Base-by-base conservation (phyloP, 2,797 vertebrate genomes). In the Decapterus maruadsi region DNA sequence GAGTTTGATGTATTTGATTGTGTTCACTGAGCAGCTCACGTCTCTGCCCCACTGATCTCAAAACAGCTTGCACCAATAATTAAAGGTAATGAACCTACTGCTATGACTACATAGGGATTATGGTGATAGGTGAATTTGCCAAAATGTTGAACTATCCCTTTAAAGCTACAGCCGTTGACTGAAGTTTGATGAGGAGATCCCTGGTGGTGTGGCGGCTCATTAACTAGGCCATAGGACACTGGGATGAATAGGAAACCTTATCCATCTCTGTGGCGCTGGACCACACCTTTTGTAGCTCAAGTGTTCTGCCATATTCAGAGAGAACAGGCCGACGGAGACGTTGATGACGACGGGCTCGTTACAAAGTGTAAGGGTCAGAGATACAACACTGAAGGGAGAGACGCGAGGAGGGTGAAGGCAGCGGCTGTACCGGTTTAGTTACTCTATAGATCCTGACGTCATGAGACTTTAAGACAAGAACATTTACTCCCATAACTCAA, bases 201-300 rank as follows among this genome's bases (percentile, higher is more conserved):
- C 54, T 26, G 65, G 26, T 51, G 69, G 26, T 51, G 36, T 40
- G 17, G 82, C 67, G 17, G 82, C 67, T 76, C 16, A 78, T 79
- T 72, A 89, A 90, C 61, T 86, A 78, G 92, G 88, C 64, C 75
- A 83, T 34, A 80, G 77, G 84, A 90, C 78, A 26, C 54, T 6
- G 31, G 57, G 80, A 84, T 91, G 93, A 93, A 94, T 90, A 75
- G 89, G 93, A 91, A 95, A 94, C 90, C 43, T 31, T 68, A 95
- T 81, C 91, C 75, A 13, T 57, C 48, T 29, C 61, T n/a, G n/a
- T n/a, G 31, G 54, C 46, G 40, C 51, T 29, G 73, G 86, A 86
- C 93, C 92, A 90, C 93, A 87, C 93, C 93, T 88, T 68, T 22
- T 63, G 66, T 65, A 83, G 87, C 91, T 92, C 89, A 69, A 85